These are phyloP conservation scores for Drosophila subsilvestris DNA, from an alignment of 2,888 invertebrate species.

Conservation along the genomic window DNA sequence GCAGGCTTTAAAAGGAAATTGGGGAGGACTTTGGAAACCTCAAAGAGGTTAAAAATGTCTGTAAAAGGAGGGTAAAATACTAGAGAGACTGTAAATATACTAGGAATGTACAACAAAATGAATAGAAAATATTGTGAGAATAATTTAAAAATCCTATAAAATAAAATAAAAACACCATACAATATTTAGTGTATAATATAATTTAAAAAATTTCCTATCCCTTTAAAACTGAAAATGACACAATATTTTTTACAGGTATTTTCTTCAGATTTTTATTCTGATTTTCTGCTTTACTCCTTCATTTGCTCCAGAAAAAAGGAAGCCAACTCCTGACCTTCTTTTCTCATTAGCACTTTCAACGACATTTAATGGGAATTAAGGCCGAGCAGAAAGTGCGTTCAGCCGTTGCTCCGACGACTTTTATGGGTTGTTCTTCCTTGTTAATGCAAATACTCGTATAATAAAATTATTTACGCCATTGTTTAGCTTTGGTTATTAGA, in stretches of 20 bases:
- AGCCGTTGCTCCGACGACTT: conserved; percentile 53
- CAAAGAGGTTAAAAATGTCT: not conserved
- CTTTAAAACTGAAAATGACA: too few relatives aligned
- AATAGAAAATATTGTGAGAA: too few relatives aligned
- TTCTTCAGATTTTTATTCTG: not conserved
- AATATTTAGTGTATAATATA: not conserved
- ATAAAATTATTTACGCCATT: conserved; percentile 76
- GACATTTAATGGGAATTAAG: conserved; percentile 47
- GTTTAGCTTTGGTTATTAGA: conserved; percentile 45
- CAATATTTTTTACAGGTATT: not conserved
- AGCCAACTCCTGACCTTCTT: conserved; percentile 23
- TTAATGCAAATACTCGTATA: conserved; percentile 68
- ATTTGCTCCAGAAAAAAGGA: not conserved
- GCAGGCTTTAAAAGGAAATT: not conserved
- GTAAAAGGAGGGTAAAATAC: not conserved
- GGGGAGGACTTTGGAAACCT: not conserved
- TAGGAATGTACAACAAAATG: too few relatives aligned
- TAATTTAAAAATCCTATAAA: too few relatives aligned
- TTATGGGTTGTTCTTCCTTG: conserved; percentile 63
- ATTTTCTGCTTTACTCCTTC: not conserved
- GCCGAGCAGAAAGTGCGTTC: conserved; percentile 45
- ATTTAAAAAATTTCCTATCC: not conserved
- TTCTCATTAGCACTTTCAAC: conserved; percentile 62
- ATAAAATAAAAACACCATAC: too few relatives aligned
- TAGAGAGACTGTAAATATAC: too few relatives aligned